These are phyloP conservation scores for Tetramorium simillimum DNA, from an alignment of 1,140 invertebrate species.

Conservation along the genomic window DNA sequence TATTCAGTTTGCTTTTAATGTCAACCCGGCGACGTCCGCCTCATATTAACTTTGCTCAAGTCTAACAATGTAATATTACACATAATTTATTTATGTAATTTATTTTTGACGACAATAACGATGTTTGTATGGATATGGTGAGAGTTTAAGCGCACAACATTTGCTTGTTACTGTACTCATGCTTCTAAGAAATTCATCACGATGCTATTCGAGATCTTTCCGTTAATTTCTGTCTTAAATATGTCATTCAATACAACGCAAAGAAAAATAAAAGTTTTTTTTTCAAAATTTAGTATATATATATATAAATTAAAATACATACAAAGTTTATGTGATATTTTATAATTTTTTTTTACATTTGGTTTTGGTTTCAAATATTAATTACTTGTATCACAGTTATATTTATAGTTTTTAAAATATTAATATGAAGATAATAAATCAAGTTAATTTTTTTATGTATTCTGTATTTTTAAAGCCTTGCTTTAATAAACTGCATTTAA, in stretches of 20 bases:
- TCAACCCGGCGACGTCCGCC: not conserved
- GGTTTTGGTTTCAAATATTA: not conserved
- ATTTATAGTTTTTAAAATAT: not conserved
- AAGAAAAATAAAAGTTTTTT: not conserved
- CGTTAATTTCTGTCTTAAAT: not conserved
- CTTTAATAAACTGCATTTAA: not conserved
- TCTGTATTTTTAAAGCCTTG: not conserved
- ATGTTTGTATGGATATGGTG: not conserved
- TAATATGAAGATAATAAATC: not conserved
- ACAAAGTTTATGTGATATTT: not conserved
- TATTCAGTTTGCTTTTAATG: constrained; percentile 37
- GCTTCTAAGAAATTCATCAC: not conserved
- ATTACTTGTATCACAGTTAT: not conserved
- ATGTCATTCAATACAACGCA: not conserved
- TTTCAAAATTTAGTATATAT: not conserved
- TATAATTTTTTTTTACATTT: not conserved
- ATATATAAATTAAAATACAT: not conserved
- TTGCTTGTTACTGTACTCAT: constrained; percentile 22
- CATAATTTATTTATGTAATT: constrained; percentile 9
- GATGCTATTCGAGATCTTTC: not conserved
- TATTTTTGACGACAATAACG: constrained; percentile 3
- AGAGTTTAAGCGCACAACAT: constrained; percentile 5
- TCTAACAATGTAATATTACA: constrained; percentile 22
- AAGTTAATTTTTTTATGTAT: not conserved
- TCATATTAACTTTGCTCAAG: not conserved